Base-by-base conservation (phyloP, 2,797 vertebrate species). In the Poecilia wingei region DNA sequence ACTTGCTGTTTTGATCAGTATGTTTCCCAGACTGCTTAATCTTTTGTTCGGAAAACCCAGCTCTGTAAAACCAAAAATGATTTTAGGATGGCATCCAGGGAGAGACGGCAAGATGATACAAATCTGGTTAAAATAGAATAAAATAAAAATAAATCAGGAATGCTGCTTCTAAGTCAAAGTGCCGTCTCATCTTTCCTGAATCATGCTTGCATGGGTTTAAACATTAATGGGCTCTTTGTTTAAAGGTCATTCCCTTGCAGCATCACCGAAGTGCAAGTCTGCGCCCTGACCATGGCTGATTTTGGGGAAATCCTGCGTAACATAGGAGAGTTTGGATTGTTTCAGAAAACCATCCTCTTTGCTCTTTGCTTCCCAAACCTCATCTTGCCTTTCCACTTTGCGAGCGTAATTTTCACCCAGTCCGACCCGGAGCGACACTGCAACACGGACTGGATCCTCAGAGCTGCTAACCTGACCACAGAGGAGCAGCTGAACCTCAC, bases 401-500 rank as follows among this genome's bases (percentile, higher is more conserved):
- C 96, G 8, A 92, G 92, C 39, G 93, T 97, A 1, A 76, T 96
- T 28, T 98, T 97, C 22, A 92, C 94, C 84, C 91, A 95, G 10
- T 43, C 88, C 0, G n/a, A 94, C 0, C 95, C 95, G 7, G 80
- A 92, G 0, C 89, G 96, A 28, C 82, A 93, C 89, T 98, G 96
- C 3, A 88, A 97, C 77, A 96, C 96, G 66, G 84, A 92, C 90
- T 98, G 97, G 97, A 96, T 97, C 83, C 93, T 84, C 0, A 74
- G 41, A 2, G 0, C 82, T 0, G 91, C 94, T n/a, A 96, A 96
- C 89, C 84, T 98, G 86, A 96, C 94, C 0, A 10, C 68, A 22
- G 94, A 95, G 33, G 93, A 97, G 87, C 96, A 92, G 92, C 92
- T 96, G 84, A 93, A 95, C 81, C 87, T 97, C 78, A 97, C 96